Percentiles rank a stretch among this genome's conserved stretches.
phyloP scores from a whole-genome alignment of 92 coral and sea anemone genomes.

The Hydrozoanthus gracilis region DNA sequence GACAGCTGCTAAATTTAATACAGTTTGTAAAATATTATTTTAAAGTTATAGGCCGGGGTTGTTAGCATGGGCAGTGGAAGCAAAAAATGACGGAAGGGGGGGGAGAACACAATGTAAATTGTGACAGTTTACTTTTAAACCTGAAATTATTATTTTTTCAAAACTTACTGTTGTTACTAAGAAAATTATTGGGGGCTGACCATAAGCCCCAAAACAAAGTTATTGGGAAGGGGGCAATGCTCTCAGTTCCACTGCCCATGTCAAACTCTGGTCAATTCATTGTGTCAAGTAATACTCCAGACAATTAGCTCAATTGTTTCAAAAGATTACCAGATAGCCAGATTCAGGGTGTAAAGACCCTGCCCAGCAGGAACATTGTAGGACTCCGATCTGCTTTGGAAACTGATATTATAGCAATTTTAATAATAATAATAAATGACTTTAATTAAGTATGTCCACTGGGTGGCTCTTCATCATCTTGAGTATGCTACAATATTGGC shows the following conservation, averaged over 20 bases:
- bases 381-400: no score
- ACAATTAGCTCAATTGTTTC: no score
- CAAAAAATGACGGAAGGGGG: neutral
- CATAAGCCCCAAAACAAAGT: neutral
- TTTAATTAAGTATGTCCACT: no score
- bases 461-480: no score
- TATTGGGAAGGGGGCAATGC: neutral
- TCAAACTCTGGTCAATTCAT: constrained; percentile 4
- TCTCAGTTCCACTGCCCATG: neutral
- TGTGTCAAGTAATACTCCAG: no score
- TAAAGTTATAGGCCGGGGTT: neutral
- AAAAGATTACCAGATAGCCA: no score
- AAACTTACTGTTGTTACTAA: neutral
- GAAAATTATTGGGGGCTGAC: neutral
- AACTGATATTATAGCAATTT: no score
- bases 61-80: constrained; percentile 1
- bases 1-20: neutral
- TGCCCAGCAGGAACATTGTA: no score
- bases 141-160: neutral
- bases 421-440: no score
- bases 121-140: neutral
- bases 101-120: neutral
- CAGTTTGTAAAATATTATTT: neutral
- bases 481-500: neutral
- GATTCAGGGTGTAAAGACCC: no score